Percentiles rank a stretch among this genome's conserved stretches.
These are phyloP conservation scores for Anthonomus grandis DNA, from an alignment of 1,140 invertebrate genomes.

Conservation along the genomic window DNA sequence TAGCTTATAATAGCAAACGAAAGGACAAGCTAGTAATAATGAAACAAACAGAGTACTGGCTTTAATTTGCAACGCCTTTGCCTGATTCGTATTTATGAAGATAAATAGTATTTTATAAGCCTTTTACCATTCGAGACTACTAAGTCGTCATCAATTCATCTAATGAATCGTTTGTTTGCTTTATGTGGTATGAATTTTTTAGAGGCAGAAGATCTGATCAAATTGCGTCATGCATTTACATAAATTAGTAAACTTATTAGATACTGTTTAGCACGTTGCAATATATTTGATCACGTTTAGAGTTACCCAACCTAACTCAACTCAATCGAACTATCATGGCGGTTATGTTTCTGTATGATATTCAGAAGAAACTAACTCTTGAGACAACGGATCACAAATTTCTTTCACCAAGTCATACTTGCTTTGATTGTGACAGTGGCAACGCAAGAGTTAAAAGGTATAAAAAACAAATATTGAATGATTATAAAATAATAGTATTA, in stretches of 20 bases:
- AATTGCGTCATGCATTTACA: neutral
- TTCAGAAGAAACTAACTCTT: neutral
- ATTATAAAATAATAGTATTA: neutral
- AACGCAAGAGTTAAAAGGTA: neutral
- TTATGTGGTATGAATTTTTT: neutral
- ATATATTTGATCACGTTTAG: neutral
- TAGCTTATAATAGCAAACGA: too few relatives aligned
- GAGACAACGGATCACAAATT: neutral
- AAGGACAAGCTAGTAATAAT: too few relatives aligned
- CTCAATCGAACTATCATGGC: neutral
- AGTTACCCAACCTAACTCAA: neutral
- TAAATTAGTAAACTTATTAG: neutral
- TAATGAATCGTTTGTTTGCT: too few relatives aligned
- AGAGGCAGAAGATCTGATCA: neutral
- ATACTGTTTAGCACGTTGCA: neutral
- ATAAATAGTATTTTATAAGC: too few relatives aligned
- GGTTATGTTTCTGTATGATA: neutral
- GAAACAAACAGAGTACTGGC: too few relatives aligned
- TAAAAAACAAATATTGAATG: neutral
- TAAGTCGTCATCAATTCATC: too few relatives aligned
- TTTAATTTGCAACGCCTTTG: too few relatives aligned
- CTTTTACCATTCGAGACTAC: too few relatives aligned
- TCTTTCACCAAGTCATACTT: neutral
- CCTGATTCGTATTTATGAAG: too few relatives aligned
- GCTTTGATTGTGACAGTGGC: neutral